Percentiles rank a stretch among this genome's conserved stretches.
Conservation (phyloP, 2,113 vertebrate genomes). For the Stegastes partitus region DNA sequence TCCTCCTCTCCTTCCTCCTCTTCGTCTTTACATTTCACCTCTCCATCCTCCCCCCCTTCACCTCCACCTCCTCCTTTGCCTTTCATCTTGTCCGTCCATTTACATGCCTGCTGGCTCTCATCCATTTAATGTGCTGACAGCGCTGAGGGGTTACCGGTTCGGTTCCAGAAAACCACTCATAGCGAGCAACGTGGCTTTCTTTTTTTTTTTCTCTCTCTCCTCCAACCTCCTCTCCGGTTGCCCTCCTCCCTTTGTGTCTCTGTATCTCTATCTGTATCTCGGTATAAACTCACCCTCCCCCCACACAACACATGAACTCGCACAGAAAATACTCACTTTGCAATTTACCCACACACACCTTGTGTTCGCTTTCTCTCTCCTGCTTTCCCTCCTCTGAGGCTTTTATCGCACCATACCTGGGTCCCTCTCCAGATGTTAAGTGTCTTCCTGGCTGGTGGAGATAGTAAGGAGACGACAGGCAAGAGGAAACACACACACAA, state of each 20-base stretch:
- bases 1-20: constrained; percentile 4
- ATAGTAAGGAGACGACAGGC: constrained; percentile 43
- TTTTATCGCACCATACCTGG: constrained; percentile 63
- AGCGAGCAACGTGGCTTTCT: constrained; percentile 26
- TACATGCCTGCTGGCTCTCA: constrained; percentile 69
- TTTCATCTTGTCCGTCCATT: constrained; percentile 76
- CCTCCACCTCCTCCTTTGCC: constrained; percentile 38
- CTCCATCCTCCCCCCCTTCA: constrained; percentile 38
- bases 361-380: constrained; percentile 1
- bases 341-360: constrained; percentile 25
- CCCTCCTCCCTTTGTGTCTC: constrained; percentile 30
- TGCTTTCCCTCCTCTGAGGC: constrained; percentile 30
- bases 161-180: constrained; percentile 51
- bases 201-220: not conserved
- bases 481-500: constrained; percentile 6
- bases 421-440: constrained; percentile 68
- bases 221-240: constrained; percentile 46
- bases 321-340: constrained; percentile 39
- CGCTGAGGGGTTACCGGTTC: constrained; percentile 54
- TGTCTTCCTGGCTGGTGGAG: constrained; percentile 57
- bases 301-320: constrained; percentile 45
- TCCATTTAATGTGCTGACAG: constrained; percentile 72
- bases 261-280: constrained; percentile 47
- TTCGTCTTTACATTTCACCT: too few relatives aligned
- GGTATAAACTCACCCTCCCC: constrained; percentile 33